Percentiles rank a stretch among this genome's conserved stretches.
phyloP scores from a whole-genome alignment of 2,888 invertebrate genomes.

The Oligia fasciuncula region DNA sequence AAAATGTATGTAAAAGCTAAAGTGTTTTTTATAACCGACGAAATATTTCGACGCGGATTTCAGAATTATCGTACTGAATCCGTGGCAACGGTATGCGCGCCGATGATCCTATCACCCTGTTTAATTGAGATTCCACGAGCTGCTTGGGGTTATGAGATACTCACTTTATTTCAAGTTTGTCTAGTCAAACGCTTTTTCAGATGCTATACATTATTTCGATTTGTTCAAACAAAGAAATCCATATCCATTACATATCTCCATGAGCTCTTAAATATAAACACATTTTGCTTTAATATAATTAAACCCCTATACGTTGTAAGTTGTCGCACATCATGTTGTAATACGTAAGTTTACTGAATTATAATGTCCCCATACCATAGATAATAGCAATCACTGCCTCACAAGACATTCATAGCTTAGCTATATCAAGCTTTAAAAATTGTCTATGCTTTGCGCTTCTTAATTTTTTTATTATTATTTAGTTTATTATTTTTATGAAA shows the following conservation, averaged over 20 bases:
- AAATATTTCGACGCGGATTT: not conserved
- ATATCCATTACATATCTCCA: constrained; percentile 62
- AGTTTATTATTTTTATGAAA: constrained; percentile 76
- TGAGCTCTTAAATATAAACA: constrained; percentile 41
- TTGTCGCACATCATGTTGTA: constrained; percentile 69
- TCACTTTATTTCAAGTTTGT: not conserved
- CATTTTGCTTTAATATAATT: constrained; percentile 50
- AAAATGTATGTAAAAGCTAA: not conserved
- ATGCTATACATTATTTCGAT: not conserved
- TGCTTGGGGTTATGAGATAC: not conserved
- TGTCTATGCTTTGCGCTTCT: constrained; percentile 88
- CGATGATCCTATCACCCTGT: not conserved
- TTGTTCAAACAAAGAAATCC: constrained; percentile 2
- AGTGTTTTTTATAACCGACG: not conserved
- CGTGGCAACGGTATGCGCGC: not conserved
- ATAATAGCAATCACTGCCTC: constrained; percentile 89
- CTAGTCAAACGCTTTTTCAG: not conserved
- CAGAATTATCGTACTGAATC: not conserved
- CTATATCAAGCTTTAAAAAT: constrained; percentile 85
- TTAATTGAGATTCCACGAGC: not conserved
- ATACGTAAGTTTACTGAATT: constrained; percentile 63
- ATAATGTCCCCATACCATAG: constrained; percentile 78
- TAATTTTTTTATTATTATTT: constrained; percentile 81
- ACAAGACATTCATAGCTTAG: constrained; percentile 90
- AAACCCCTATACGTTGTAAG: constrained; percentile 50